Conservation (phyloP, 1,140 invertebrate genomes). For the Tetramorium simillimum region DNA sequence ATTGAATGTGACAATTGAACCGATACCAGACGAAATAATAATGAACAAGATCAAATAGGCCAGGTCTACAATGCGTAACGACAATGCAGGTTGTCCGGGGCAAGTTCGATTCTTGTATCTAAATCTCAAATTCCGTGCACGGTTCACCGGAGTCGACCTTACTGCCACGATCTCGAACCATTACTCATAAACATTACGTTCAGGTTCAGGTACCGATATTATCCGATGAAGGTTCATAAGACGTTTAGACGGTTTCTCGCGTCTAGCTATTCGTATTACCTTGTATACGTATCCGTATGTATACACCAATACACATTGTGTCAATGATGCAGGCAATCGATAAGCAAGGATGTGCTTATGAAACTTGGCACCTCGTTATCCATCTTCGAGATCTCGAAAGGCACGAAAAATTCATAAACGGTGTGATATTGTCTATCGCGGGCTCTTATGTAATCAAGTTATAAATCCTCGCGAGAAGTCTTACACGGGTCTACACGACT, state of each 20-base stretch:
- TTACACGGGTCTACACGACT: background rate
- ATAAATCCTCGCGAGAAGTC: conserved; percentile 35
- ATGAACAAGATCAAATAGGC: conserved; percentile 45
- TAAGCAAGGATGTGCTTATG: conserved; percentile 75
- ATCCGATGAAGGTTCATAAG: conserved; percentile 73
- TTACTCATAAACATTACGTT: conserved; percentile 77
- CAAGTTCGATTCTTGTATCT: conserved; percentile 72
- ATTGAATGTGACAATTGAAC: conserved; percentile 8
- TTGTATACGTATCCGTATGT: conserved; percentile 12
- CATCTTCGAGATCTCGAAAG: conserved; percentile 44
- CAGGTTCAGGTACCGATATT: conserved; percentile 69
- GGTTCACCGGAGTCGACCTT: conserved; percentile 74
- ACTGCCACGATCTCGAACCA: conserved; percentile 76
- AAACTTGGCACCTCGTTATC: conserved; percentile 73
- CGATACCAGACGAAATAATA: background rate
- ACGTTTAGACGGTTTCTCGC: conserved; percentile 74
- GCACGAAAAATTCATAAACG: conserved; percentile 65
- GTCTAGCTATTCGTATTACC: conserved; percentile 37
- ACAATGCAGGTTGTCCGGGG: conserved; percentile 62
- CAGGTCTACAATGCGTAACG: conserved; percentile 74
- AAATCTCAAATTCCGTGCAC: conserved; percentile 77
- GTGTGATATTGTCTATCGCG: conserved; percentile 49
- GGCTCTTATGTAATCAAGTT: conserved; percentile 57
- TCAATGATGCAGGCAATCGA: conserved; percentile 66
- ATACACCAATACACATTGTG: conserved; percentile 48